These are phyloP conservation scores for Anaspis maculata DNA, from an alignment of 2,888 invertebrate species.

Conservation along the genomic window DNA sequence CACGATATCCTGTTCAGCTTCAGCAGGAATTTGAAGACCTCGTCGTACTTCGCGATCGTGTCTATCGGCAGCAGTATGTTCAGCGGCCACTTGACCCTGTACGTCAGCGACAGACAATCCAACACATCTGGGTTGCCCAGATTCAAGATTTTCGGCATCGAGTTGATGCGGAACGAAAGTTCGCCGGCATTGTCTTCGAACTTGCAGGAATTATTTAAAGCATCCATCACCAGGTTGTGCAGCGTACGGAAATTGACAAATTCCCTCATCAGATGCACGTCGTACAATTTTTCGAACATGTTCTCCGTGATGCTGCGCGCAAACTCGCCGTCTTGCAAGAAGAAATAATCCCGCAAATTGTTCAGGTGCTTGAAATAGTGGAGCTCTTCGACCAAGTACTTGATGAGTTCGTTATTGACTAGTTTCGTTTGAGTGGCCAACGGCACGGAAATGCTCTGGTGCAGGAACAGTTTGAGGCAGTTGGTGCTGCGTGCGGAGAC, in stretches of 20 bases:
- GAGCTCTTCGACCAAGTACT: constrained; percentile 57
- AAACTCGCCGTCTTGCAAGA: constrained; percentile 73
- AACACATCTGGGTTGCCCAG: constrained; percentile 59
- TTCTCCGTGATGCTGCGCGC: constrained; percentile 62
- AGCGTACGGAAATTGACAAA: constrained; percentile 61
- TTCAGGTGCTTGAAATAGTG: constrained; percentile 63
- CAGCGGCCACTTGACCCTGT: constrained; percentile 67
- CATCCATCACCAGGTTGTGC: constrained; percentile 47
- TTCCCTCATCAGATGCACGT: constrained; percentile 56
- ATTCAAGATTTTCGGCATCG: constrained; percentile 54
- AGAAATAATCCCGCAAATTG: constrained; percentile 69
- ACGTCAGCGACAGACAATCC: constrained; percentile 59
- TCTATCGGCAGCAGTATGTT: constrained; percentile 68
- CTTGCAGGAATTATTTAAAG: constrained; percentile 35
- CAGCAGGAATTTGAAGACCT: constrained; percentile 67
- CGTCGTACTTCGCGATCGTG: constrained; percentile 60
- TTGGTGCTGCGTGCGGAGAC: constrained; percentile 35
- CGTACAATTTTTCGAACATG: constrained; percentile 57
- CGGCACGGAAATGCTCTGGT: constrained; percentile 52
- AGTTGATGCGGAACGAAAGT: constrained; percentile 55
- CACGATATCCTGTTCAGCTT: constrained; percentile 70
- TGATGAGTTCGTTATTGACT: constrained; percentile 64
- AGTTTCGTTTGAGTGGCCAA: constrained; percentile 59
- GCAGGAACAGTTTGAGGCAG: constrained; percentile 31
- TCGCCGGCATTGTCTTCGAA: constrained; percentile 53